phyloP scores from a whole-genome alignment of 1,140 invertebrate genomes.

The Spodoptera litura region DNA sequence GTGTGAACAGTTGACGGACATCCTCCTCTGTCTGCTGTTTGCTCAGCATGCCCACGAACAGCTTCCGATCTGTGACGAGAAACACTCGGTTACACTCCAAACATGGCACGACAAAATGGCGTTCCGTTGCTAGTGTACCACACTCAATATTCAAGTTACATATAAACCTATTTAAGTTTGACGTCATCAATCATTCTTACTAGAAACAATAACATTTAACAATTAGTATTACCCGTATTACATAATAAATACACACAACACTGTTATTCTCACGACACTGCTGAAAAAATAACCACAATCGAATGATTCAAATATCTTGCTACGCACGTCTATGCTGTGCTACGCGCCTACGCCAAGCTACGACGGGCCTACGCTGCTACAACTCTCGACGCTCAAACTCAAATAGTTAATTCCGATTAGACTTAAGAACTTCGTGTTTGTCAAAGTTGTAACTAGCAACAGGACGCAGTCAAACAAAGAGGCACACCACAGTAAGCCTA shows the following conservation, averaged over 20 bases:
- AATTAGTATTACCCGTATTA: slow-evolving; percentile 7
- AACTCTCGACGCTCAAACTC: slow-evolving; percentile 14
- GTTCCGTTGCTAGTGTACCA: slow-evolving; percentile 34
- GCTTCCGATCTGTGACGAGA: slow-evolving; percentile 94
- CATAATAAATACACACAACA: background rate
- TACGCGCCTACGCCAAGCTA: slow-evolving; percentile 18
- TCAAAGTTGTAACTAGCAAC: slow-evolving; percentile 30
- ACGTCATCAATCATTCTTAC: background rate
- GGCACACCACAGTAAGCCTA: slow-evolving; percentile 80
- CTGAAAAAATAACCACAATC: background rate
- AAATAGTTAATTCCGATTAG: slow-evolving; percentile 2
- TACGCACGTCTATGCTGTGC: background rate
- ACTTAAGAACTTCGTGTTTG: slow-evolving; percentile 5
- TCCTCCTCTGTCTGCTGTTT: slow-evolving; percentile 99
- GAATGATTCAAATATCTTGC: too few relatives aligned
- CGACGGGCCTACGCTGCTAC: slow-evolving; percentile 28
- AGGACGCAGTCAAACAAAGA: slow-evolving; percentile 57
- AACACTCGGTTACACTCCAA: slow-evolving; percentile 4
- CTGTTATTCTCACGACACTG: background rate
- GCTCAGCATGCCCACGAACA: slow-evolving; percentile 99
- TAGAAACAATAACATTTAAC: background rate
- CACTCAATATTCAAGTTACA: background rate
- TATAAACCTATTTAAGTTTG: background rate
- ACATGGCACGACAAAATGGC: background rate
- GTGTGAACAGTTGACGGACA: slow-evolving; percentile 97